These are phyloP conservation scores for Seriola quinqueradiata DNA, from an alignment of 2,113 vertebrate genomes.

Conservation along the genomic window DNA sequence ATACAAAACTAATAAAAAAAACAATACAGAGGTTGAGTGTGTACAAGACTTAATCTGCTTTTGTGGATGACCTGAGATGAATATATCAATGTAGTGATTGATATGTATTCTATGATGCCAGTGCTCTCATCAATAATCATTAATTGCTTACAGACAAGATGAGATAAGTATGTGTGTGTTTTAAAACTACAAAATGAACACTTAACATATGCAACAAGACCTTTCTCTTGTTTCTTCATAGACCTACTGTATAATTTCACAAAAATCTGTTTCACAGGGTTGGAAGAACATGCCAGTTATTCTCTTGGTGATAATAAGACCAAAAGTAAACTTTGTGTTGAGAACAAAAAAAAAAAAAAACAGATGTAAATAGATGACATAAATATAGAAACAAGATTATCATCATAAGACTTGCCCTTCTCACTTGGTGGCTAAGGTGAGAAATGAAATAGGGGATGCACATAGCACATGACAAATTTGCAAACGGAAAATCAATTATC, in stretches of 20 bases:
- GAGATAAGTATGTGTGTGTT: constrained; percentile 17
- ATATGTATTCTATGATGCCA: neutral
- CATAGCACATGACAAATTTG: constrained; percentile 9
- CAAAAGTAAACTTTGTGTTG: neutral
- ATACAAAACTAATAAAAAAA: neutral
- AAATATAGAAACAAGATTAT: constrained; percentile 23
- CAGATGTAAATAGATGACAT: neutral
- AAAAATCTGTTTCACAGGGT: constrained; percentile 3
- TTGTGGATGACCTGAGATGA: neutral
- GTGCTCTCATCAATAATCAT: neutral
- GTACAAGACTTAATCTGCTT: neutral
- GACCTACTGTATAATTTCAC: constrained; percentile 34
- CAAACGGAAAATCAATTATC: constrained; percentile 60
- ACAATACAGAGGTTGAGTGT: neutral
- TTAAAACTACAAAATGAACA: constrained; percentile 31
- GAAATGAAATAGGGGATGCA: constrained; percentile 24
- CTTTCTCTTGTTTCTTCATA: constrained; percentile 32
- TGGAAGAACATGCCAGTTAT: constrained; percentile 21
- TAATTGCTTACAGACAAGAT: neutral
- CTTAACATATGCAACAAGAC: constrained; percentile 32
- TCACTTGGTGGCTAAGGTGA: constrained; percentile 17
- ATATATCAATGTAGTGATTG: constrained; percentile 5
- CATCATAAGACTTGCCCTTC: neutral
- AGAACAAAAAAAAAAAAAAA: neutral
- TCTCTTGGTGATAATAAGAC: constrained; percentile 10